phyloP scores from a whole-genome alignment of 1,140 invertebrate species.

The Cotesia glomerata region DNA sequence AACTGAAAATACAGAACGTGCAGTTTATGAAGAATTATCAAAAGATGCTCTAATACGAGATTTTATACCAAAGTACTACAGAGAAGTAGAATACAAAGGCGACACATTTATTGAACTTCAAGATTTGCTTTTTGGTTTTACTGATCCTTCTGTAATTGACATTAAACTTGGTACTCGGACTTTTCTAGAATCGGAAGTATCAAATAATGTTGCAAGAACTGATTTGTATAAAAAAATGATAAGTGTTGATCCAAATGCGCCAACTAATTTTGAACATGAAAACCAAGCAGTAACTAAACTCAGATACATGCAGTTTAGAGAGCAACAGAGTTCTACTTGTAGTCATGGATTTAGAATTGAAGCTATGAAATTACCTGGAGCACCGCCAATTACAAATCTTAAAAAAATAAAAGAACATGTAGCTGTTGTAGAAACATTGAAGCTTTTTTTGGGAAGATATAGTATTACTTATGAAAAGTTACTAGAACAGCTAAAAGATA shows the following conservation, averaged over 20 bases:
- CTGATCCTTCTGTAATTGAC: conserved; percentile 89
- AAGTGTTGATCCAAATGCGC: conserved; percentile 85
- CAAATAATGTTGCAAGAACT: conserved; percentile 76
- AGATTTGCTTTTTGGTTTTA: conserved; percentile 84
- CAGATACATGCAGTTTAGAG: conserved; percentile 94
- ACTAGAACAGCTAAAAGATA: conserved; percentile 75
- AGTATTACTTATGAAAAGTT: conserved; percentile 74
- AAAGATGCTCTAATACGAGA: conserved; percentile 76
- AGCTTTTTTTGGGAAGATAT: conserved; percentile 76
- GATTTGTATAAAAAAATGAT: conserved; percentile 94
- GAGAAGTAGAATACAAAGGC: conserved; percentile 83
- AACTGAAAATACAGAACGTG: conserved; percentile 77
- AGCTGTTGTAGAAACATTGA: conserved; percentile 81
- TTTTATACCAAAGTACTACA: conserved; percentile 86
- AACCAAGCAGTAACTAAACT: conserved; percentile 87
- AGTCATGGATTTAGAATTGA: conserved; percentile 95
- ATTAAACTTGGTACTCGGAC: conserved; percentile 93
- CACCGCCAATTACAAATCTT: conserved; percentile 76
- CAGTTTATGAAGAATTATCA: conserved; percentile 82
- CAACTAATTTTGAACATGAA: conserved; percentile 81
- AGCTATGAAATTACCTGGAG: conserved; percentile 85
- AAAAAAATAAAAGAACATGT: conserved; percentile 78
- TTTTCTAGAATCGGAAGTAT: conserved; percentile 93
- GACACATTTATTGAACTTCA: conserved; percentile 91
- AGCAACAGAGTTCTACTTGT: conserved; percentile 90